phyloP scores from a whole-genome alignment of 1,140 invertebrate genomes.

The Neoseiulus cucumeris region DNA sequence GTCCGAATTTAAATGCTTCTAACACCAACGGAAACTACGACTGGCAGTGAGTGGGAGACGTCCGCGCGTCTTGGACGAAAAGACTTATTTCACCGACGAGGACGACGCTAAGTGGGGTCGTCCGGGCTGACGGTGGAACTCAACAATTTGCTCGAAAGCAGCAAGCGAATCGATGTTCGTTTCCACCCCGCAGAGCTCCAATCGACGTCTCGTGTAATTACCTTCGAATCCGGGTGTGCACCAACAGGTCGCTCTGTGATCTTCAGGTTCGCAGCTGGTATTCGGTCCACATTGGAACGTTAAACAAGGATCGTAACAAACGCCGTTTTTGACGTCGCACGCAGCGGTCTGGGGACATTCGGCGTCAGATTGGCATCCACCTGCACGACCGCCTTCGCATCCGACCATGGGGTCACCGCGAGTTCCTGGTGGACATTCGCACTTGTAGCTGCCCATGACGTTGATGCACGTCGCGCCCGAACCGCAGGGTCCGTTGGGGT shows the following conservation, averaged over 20 bases:
- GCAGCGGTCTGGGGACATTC: constrained; percentile 57
- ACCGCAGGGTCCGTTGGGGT: constrained; percentile 42
- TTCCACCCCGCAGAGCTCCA: too few species aligned
- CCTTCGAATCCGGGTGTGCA: constrained; percentile 50
- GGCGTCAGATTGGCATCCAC: constrained; percentile 44
- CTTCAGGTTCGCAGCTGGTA: constrained; percentile 63
- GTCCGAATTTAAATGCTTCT: constrained; percentile 18
- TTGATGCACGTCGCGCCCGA: constrained; percentile 67
- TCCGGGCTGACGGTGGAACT: too few species aligned
- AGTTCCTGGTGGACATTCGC: constrained; percentile 56
- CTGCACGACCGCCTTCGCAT: constrained; percentile 35
- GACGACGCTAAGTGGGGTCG: too few species aligned
- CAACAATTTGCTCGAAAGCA: too few species aligned
- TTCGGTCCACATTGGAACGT: constrained; percentile 52
- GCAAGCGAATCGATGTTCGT: too few species aligned
- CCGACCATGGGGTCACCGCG: constrained; percentile 56
- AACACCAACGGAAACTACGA: constrained; percentile 50
- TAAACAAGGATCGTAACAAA: constrained; percentile 48
- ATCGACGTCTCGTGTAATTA: too few species aligned
- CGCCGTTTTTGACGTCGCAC: constrained; percentile 42
- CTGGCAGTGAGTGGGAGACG: too few species aligned
- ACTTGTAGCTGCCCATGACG: constrained; percentile 52
- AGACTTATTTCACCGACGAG: too few species aligned
- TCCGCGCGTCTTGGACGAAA: too few species aligned
- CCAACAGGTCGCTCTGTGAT: constrained; percentile 66